Conservation (phyloP, 2,797 vertebrate genomes). For the Aphelocoma californica region DNA sequence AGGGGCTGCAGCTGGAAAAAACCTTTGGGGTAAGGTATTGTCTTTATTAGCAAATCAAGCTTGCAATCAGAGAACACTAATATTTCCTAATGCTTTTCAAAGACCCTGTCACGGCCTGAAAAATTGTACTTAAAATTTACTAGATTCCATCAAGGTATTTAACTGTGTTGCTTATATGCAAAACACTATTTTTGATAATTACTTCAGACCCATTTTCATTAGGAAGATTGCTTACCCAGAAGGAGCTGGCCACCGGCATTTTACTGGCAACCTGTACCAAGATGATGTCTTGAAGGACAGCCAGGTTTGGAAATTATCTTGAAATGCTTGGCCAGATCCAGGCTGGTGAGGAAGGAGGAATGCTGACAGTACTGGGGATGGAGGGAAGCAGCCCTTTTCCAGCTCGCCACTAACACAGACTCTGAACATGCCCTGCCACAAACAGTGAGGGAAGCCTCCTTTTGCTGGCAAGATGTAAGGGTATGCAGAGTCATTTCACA, state of each 20-base stretch:
- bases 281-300: conserved; percentile 39
- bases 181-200: conserved; percentile 32
- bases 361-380: neutral
- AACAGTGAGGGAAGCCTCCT: neutral
- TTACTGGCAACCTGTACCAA: neutral
- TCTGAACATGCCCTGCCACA: neutral
- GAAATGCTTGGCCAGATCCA: neutral
- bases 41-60: conserved; percentile 76
- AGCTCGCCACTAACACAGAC: accelerated
- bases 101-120: conserved; percentile 35
- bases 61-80: conserved; percentile 13
- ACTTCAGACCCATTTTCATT: conserved; percentile 42
- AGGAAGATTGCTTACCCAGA: conserved; percentile 51
- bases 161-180: conserved; percentile 31
- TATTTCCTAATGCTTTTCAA: conserved; percentile 49
- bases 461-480: neutral
- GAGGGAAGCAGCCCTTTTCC: conserved; percentile 25
- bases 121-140: conserved; percentile 44
- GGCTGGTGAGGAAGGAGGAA: neutral
- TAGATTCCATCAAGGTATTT: conserved; percentile 42
- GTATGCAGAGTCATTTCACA: conserved; percentile 38
- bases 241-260: neutral
- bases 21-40: conserved; percentile 72
- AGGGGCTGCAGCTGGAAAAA: conserved; percentile 76
- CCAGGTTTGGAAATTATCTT: conserved; percentile 16